Evolutionary conservation across 2,113 vertebrate genomes (phyloP).

Genomic region (Tinamus guttatus): DNA sequence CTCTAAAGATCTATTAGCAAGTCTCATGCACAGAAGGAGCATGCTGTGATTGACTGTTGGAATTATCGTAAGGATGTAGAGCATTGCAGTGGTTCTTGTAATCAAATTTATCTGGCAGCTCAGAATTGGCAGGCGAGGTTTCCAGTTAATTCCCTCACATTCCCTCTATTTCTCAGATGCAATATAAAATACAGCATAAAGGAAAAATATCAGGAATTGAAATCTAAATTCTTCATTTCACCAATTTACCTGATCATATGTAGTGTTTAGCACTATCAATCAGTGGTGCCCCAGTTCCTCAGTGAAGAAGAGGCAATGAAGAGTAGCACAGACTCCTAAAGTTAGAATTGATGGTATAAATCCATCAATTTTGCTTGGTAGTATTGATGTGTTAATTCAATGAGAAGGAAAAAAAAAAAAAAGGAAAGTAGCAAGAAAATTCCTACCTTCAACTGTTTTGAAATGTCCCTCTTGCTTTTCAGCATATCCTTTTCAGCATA

Average conservation of each 20-base stretch:
- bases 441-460: rapidly evolving
- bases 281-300: neutral
- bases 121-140: neutral
- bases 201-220: neutral
- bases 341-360: neutral
- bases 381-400: neutral
- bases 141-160: neutral
- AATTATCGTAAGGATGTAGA: neutral
- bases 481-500: neutral
- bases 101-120: neutral
- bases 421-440: neutral
- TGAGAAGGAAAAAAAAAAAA: neutral
- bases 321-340: neutral
- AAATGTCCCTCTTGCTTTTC: neutral
- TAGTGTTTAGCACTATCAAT: neutral
- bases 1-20: neutral
- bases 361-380: neutral
- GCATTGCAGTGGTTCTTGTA: neutral
- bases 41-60: neutral
- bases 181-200: neutral
- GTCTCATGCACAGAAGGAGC: neutral
- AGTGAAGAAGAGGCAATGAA: neutral
- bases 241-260: neutral
- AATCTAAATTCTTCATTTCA: neutral
- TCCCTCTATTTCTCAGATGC: neutral